Conservation (phyloP, 2,888 invertebrate genomes). For the Sisyra terminalis region DNA sequence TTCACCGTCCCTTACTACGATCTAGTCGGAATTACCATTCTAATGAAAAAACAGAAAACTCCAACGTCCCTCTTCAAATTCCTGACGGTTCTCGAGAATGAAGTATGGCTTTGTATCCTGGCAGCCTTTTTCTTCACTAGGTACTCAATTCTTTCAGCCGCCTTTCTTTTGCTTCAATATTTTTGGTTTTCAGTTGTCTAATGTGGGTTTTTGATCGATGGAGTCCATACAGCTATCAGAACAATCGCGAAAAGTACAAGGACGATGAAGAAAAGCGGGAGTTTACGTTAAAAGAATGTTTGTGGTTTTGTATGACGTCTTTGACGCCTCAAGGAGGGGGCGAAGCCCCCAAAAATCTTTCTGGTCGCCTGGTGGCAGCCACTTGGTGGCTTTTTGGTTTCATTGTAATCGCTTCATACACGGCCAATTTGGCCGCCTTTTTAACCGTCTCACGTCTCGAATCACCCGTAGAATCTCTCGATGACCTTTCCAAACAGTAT, state of each 20-base stretch:
- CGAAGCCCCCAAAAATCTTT: conserved; percentile 90
- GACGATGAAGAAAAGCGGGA: conserved; percentile 88
- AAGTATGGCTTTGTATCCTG: conserved; percentile 93
- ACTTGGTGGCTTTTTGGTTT: conserved; percentile 99
- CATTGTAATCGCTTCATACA: conserved; percentile 96
- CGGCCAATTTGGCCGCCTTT: conserved; percentile 95
- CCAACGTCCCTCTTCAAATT: conserved; percentile 93
- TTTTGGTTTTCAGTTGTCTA: conserved; percentile 44
- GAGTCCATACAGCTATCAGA: conserved; percentile 94
- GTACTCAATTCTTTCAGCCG: conserved; percentile 29
- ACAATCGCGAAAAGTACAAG: conserved; percentile 82
- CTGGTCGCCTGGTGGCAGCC: conserved; percentile 86
- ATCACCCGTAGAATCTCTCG: conserved; percentile 81
- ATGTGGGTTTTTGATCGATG: conserved; percentile 96
- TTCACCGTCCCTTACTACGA: conserved; percentile 98
- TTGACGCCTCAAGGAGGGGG: conserved; percentile 90
- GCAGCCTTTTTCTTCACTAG: conserved; percentile 91
- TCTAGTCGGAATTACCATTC: conserved; percentile 88
- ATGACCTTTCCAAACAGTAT: conserved; percentile 89
- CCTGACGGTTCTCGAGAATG: conserved; percentile 85
- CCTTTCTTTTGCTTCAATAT: background rate
- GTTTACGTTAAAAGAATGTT: conserved; percentile 88
- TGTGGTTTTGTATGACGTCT: conserved; percentile 99
- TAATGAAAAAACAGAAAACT: conserved; percentile 81
- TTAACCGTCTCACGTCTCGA: conserved; percentile 86